Evolutionary conservation across 1,140 invertebrate genomes (phyloP).

Genomic region (Solenopsis invicta): DNA sequence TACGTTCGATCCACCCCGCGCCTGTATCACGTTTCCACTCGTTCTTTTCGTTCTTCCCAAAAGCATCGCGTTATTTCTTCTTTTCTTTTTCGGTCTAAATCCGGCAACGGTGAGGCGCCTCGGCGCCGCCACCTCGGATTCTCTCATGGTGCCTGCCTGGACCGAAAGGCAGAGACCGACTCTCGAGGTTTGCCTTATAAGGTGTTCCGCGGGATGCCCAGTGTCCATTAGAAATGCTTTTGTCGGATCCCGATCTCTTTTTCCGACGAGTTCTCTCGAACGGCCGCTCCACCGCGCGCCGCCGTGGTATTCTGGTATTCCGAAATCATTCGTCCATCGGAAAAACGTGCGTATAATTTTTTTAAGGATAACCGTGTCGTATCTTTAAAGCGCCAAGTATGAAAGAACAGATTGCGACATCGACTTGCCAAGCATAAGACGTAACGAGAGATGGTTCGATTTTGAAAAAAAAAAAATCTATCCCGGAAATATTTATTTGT

Average conservation of each 20-base stretch:
- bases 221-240: constrained; percentile 84
- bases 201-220: constrained; percentile 80
- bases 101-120: constrained; percentile 77
- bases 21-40: constrained; percentile 27
- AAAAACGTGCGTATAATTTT: constrained; percentile 7
- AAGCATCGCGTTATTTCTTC: constrained; percentile 59
- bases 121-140: constrained; percentile 66
- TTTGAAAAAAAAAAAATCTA: not conserved
- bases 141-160: constrained; percentile 67
- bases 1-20: not conserved
- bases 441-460: not conserved
- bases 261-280: constrained; percentile 69
- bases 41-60: constrained; percentile 55
- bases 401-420: not conserved
- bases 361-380: not conserved
- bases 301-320: not conserved
- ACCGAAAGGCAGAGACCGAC: constrained; percentile 69
- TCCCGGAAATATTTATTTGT: not conserved
- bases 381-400: not conserved
- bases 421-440: not conserved
- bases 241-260: constrained; percentile 81
- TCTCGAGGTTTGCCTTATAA: constrained; percentile 83
- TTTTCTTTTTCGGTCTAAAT: constrained; percentile 82
- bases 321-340: constrained; percentile 2
- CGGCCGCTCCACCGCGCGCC: constrained; percentile 11